phyloP scores from a whole-genome alignment of 2,113 vertebrate species.

The Cavia porcellus region DNA sequence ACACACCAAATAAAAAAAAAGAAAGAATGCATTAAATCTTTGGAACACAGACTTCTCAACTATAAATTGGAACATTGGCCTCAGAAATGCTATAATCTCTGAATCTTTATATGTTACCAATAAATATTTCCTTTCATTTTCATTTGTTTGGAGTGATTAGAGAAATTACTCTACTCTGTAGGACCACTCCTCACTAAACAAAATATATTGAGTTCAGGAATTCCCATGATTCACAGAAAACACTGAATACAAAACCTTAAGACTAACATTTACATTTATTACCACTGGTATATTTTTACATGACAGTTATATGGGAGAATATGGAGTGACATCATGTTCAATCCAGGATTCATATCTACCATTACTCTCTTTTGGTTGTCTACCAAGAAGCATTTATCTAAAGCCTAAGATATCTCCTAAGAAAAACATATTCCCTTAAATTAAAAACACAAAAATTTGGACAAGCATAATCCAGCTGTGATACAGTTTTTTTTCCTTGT shows the following conservation, averaged over 20 bases:
- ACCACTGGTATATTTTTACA: conserved; percentile 5
- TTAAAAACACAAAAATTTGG: background rate
- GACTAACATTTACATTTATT: conserved; percentile 3
- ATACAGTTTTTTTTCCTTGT: background rate
- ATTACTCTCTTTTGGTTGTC: background rate
- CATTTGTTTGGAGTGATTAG: background rate
- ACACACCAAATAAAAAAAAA: background rate
- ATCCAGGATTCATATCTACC: background rate
- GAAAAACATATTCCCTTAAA: background rate
- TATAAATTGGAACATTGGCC: background rate
- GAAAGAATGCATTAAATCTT: too few species aligned
- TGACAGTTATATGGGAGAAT: background rate
- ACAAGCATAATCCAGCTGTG: background rate
- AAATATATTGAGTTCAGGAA: conserved; percentile 6
- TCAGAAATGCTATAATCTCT: background rate
- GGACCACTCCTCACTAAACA: background rate
- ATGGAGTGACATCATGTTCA: background rate
- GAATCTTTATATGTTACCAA: background rate
- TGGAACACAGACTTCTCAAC: background rate
- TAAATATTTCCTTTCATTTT: background rate
- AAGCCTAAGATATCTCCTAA: background rate
- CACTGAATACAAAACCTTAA: background rate
- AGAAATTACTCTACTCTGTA: background rate
- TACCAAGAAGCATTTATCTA: background rate
- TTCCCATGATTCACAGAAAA: background rate